phyloP scores from a whole-genome alignment of 92 coral and sea anemone genomes.

The Ricordea florida region DNA sequence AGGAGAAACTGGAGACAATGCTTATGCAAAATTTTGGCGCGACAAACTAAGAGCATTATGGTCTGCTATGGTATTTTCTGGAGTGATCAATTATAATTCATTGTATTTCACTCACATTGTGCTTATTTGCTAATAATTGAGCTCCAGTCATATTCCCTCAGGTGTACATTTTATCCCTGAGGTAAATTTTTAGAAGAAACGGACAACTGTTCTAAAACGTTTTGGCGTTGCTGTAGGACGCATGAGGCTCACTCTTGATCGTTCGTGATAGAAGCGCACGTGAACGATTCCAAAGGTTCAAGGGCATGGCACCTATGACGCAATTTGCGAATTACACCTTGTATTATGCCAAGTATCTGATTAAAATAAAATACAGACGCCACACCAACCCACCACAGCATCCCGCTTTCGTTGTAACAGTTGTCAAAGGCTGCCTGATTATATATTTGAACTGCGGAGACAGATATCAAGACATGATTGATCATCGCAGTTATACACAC shows the following conservation, averaged over 20 bases:
- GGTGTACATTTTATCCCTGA: too few species aligned
- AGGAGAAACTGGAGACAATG: too few species aligned
- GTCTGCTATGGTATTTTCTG: too few species aligned
- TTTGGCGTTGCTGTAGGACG: slow-evolving; percentile 4
- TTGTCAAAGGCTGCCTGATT: too few species aligned
- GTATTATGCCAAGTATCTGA: background rate
- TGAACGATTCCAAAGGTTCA: background rate
- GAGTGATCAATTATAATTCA: too few species aligned
- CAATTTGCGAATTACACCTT: too few species aligned
- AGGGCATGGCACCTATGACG: background rate
- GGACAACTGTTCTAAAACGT: slow-evolving; percentile 1
- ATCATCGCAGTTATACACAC: too few species aligned
- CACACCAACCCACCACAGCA: background rate
- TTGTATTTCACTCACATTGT: slow-evolving; percentile 10
- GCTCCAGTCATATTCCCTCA: background rate
- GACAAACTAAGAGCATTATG: too few species aligned
- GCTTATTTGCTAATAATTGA: background rate
- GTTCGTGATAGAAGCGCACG: slow-evolving; percentile 19
- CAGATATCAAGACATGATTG: too few species aligned
- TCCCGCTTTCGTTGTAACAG: too few species aligned
- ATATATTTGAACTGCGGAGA: too few species aligned
- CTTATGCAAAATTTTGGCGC: too few species aligned
- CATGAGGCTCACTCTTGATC: background rate
- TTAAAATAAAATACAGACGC: background rate
- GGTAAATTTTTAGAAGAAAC: slow-evolving; percentile 2